Percentiles rank a stretch among this genome's conserved stretches.
Evolutionary conservation across 37 sponge, comb jelly and placozoan species (phyloP).

Genomic region (Hormiphora californensis): DNA sequence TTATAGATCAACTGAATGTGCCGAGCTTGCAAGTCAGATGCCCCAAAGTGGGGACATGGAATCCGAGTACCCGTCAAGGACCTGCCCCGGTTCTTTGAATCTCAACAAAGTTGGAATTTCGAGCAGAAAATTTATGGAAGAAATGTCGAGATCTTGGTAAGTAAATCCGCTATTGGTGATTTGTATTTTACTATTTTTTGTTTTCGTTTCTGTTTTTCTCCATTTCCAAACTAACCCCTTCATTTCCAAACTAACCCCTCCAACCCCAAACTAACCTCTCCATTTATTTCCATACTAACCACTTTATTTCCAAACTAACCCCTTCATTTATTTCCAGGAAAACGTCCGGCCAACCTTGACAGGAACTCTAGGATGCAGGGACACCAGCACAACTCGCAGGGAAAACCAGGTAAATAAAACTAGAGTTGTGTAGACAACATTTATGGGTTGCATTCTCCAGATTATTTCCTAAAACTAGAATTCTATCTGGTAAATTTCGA

Average conservation of each 20-base stretch:
- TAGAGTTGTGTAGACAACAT: too few relatives aligned
- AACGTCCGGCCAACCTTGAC: constrained; percentile 30
- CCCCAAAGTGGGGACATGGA: constrained; percentile 52
- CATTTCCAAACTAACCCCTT: neutral
- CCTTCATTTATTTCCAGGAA: neutral
- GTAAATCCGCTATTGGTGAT: too few relatives aligned
- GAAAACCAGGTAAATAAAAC: constrained; percentile 48
- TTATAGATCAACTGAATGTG: too few relatives aligned
- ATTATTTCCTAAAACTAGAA: too few relatives aligned
- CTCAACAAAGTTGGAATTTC: constrained; percentile 52
- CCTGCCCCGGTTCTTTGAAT: constrained; percentile 33
- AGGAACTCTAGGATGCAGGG: constrained; percentile 20
- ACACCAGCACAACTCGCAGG: constrained; percentile 45
- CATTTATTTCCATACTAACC: neutral
- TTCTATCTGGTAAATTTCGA: too few relatives aligned
- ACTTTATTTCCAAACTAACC: neutral
- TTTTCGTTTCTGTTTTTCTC: neutral
- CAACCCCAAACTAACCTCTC: too few relatives aligned
- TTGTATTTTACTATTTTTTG: too few relatives aligned
- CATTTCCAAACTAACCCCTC: neutral
- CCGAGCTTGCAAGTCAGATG: constrained; percentile 47
- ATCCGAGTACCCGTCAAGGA: neutral
- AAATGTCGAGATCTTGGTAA: constrained; percentile 28
- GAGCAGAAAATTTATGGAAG: constrained; percentile 53
- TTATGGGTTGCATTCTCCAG: too few relatives aligned